phyloP scores from a whole-genome alignment of 2,113 vertebrate species.

The Periophthalmodon schlosseri region DNA sequence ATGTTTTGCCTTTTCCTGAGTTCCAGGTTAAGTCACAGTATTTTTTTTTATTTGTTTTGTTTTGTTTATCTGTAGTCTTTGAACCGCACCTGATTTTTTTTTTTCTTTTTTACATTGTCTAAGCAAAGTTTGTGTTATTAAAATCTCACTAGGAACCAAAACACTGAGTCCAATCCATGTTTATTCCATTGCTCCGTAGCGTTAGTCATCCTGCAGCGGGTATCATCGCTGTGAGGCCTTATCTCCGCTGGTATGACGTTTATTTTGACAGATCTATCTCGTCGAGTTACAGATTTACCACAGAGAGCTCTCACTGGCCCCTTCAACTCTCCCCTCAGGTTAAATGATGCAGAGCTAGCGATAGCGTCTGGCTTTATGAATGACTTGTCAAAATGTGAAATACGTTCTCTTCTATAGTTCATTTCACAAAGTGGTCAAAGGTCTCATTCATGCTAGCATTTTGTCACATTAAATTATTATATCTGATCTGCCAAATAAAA shows the following conservation, averaged over 20 bases:
- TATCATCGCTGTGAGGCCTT: not conserved
- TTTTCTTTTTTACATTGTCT: too few species aligned
- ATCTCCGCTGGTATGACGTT: not conserved
- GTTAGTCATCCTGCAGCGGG: not conserved
- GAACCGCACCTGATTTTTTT: too few species aligned
- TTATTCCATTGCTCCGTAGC: not conserved
- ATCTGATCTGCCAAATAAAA: too few species aligned
- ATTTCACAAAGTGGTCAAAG: not conserved
- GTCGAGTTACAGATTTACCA: not conserved
- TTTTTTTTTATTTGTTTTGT: too few species aligned
- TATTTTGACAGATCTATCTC: not conserved
- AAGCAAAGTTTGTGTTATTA: too few species aligned
- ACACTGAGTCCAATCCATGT: not conserved
- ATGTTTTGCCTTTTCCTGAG: too few species aligned
- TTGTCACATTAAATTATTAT: not conserved
- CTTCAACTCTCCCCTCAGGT: not conserved
- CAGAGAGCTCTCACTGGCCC: not conserved
- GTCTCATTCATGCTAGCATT: too few species aligned
- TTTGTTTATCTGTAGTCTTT: too few species aligned
- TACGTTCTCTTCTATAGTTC: not conserved
- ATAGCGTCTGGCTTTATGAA: not conserved
- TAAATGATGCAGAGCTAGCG: not conserved
- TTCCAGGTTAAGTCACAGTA: too few species aligned
- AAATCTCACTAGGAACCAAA: not conserved
- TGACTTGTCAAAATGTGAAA: not conserved